Conservation (phyloP, 2,113 vertebrate species). For the Rhineura floridana region DNA sequence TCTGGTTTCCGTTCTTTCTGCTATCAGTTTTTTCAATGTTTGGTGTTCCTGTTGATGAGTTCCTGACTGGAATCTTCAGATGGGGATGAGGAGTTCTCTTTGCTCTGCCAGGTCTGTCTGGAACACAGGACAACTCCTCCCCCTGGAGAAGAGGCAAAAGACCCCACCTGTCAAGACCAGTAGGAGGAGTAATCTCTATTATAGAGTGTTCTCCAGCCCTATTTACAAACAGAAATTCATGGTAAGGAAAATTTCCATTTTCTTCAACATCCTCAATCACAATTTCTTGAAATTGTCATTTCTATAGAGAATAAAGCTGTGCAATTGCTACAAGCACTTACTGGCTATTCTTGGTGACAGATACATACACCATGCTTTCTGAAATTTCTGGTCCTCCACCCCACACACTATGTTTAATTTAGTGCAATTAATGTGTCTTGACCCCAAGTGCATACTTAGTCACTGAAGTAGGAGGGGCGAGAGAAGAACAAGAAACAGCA, state of each 20-base stretch:
- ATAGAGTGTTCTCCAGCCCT: no score
- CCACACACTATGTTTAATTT: not conserved
- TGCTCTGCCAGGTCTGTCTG: no score
- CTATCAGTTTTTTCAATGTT: no score
- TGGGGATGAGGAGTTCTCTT: no score
- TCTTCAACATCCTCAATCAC: not conserved
- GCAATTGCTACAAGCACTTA: not conserved
- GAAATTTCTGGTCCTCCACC: not conserved
- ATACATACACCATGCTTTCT: not conserved
- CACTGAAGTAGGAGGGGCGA: not conserved
- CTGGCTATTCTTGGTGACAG: not conserved
- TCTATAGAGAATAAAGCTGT: not conserved
- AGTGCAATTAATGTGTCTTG: not conserved
- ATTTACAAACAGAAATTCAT: no score
- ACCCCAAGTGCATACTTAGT: not conserved
- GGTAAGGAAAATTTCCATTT: no score
- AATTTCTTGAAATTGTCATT: not conserved
- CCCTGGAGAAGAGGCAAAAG: no score
- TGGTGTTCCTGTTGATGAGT: no score
- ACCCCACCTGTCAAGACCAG: no score
- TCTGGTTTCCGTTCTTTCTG: no score
- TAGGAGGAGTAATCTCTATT: no score
- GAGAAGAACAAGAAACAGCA: not conserved
- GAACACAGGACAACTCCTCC: not conserved
- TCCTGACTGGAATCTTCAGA: no score